phyloP scores from a whole-genome alignment of 2,797 vertebrate species.

The Vireo griseus region DNA sequence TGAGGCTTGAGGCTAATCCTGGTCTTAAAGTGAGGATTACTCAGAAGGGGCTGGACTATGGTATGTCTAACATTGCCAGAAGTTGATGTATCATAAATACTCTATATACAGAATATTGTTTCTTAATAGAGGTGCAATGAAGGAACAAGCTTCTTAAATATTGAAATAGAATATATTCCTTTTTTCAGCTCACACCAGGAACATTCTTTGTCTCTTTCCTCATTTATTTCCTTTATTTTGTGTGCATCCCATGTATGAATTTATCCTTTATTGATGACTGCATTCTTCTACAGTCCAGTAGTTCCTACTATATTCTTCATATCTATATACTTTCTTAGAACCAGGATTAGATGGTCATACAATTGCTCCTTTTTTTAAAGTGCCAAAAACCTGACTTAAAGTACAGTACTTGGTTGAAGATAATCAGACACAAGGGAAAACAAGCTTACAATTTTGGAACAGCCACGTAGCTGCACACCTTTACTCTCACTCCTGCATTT shows the following conservation, averaged over 20 bases:
- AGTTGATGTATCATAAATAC: not conserved
- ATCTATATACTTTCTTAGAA: not conserved
- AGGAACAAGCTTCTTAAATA: not conserved
- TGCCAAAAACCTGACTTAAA: not conserved
- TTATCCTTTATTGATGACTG: not conserved
- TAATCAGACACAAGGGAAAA: not conserved
- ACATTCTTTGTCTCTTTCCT: not conserved
- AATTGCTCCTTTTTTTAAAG: not conserved
- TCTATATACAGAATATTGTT: not conserved
- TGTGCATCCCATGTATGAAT: not conserved
- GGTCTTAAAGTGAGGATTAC: slow-evolving; percentile 69
- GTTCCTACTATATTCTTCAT: not conserved
- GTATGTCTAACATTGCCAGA: slow-evolving; percentile 45
- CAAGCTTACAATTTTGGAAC: not conserved
- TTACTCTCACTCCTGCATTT: not conserved
- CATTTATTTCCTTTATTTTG: not conserved
- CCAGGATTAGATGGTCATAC: not conserved
- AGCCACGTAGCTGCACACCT: fast-evolving
- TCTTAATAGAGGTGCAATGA: not conserved
- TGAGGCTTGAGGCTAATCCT: slow-evolving; percentile 48
- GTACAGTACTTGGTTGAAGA: not conserved
- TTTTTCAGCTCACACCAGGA: not conserved
- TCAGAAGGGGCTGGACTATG: slow-evolving; percentile 65
- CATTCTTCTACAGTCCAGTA: not conserved
- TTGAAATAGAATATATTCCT: not conserved